phyloP scores from a whole-genome alignment of 2,888 invertebrate species.

The Peribatodes rhomboidaria region DNA sequence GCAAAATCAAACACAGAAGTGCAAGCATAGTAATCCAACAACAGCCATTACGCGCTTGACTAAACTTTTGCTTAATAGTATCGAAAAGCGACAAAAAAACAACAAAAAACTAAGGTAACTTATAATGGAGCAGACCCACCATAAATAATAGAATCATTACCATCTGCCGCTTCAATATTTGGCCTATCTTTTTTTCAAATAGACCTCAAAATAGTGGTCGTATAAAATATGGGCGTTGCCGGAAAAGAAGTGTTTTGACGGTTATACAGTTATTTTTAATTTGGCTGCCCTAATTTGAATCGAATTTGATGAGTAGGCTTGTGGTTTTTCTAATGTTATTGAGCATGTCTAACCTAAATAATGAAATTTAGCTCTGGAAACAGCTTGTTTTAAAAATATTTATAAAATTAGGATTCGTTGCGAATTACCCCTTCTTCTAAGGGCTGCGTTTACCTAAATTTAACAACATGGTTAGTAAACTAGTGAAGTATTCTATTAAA shows the following conservation, averaged over 20 bases:
- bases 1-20: slow-evolving; percentile 42
- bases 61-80: slow-evolving; percentile 46
- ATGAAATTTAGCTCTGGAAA: too few species aligned
- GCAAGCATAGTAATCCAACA: slow-evolving; percentile 15
- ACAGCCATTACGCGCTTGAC: slow-evolving; percentile 48
- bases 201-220: slow-evolving; percentile 46
- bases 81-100: slow-evolving; percentile 51
- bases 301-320: slow-evolving; percentile 20
- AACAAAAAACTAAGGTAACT: slow-evolving; percentile 51
- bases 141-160: slow-evolving; percentile 86
- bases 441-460: too few species aligned
- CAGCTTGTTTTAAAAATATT: too few species aligned
- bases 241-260: slow-evolving; percentile 77
- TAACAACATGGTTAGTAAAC: too few species aligned
- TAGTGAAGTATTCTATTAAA: too few species aligned
- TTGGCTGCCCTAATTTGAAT: slow-evolving; percentile 45
- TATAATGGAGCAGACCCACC: slow-evolving; percentile 71
- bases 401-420: too few species aligned
- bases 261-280: slow-evolving; percentile 78
- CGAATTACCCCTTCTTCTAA: too few species aligned
- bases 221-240: slow-evolving; percentile 69
- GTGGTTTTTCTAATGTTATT: background rate
- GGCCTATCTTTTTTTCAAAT: slow-evolving; percentile 74
- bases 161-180: slow-evolving; percentile 83
- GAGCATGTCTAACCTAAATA: too few species aligned